Base-by-base conservation (phyloP, 2,888 invertebrate genomes). In the Acheta domesticus region DNA sequence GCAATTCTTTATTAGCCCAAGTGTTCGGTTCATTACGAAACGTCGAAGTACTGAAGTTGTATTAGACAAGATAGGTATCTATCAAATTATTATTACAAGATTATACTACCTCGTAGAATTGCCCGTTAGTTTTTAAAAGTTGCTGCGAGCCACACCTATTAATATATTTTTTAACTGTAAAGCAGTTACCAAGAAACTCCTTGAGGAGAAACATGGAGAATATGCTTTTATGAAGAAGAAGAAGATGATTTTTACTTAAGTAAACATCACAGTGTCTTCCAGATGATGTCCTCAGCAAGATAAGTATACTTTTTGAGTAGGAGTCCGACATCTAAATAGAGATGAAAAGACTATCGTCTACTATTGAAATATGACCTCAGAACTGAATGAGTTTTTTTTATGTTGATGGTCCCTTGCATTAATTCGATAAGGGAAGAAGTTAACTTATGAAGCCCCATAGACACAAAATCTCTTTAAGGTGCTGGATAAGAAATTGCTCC, bases 21-120 rank as follows among this genome's bases (percentile, higher is more conserved):
- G 62, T 16, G n/a, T n/a, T 62, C 16, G 16, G 62, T n/a, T 62
- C n/a, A 62, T 62, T 62, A n/a, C 62, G 62, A 62, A 62, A 62
- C 14, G n/a, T n/a, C 14, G 4, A n/a, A 62, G 62, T n/a, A 19
- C 16, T 62, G 16, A n/a, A 19, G 14, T n/a, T 62, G 16, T 62
- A 62, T 62, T n/a, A 62, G 62, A 62, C 14, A n/a, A 62, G 62
- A 62, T 62, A 62, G 8, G 14, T 62, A 62, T 62, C 62, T 62
- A 19, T 62, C 62, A 62, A 62, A 62, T 62, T 62, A 62, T 62
- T 62, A 62, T 62, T 62, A 16, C 62, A 62, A 62, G 62, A 62
- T 62, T 62, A 62, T 62, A 62, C 62, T 19, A 62, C 62, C 62
- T 62, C 16, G 62, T 19, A 4, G 62, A 14, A 62, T 62, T 62